phyloP scores from a whole-genome alignment of 2,888 invertebrate species.

The Scaeva pyrastri region DNA sequence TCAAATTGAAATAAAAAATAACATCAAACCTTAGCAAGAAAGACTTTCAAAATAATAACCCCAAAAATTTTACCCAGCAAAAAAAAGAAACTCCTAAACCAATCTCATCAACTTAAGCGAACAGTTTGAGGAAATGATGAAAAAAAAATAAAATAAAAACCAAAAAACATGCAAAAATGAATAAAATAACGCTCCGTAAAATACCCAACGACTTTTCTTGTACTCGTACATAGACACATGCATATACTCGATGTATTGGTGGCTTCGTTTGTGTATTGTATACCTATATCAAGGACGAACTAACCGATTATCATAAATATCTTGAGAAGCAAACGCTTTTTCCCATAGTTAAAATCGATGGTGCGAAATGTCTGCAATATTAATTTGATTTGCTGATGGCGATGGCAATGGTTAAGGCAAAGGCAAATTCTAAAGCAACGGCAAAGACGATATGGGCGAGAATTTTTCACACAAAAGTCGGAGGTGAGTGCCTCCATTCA shows the following conservation, averaged over 20 bases:
- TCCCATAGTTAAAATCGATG: slow-evolving; percentile 75
- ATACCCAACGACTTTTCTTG: slow-evolving; percentile 27
- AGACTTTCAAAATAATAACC: slow-evolving; percentile 4
- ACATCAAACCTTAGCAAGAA: slow-evolving; percentile 1
- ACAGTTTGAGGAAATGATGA: slow-evolving; percentile 13
- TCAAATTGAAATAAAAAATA: not conserved
- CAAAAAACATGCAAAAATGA: slow-evolving; percentile 11
- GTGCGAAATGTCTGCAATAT: slow-evolving; percentile 75
- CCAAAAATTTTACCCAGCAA: not conserved
- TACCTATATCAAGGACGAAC: slow-evolving; percentile 37
- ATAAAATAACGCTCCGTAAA: slow-evolving; percentile 42
- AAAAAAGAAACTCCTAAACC: not conserved
- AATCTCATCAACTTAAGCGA: slow-evolving; percentile 40
- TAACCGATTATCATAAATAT: slow-evolving; percentile 72
- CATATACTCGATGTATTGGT: not conserved
- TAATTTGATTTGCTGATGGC: slow-evolving; percentile 73
- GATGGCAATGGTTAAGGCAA: not conserved
- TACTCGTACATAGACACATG: too few species aligned
- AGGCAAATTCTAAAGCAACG: too few species aligned
- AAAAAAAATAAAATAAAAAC: not conserved
- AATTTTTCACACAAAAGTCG: not conserved
- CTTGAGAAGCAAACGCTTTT: slow-evolving; percentile 46
- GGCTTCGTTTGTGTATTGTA: not conserved
- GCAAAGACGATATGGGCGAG: not conserved
- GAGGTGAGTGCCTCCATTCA: not conserved